A percentile compares a stretch with the other conserved stretches of the same genome.
Evolutionary conservation across 2,113 vertebrate genomes (phyloP).

Genomic region (Hylia prasina): DNA sequence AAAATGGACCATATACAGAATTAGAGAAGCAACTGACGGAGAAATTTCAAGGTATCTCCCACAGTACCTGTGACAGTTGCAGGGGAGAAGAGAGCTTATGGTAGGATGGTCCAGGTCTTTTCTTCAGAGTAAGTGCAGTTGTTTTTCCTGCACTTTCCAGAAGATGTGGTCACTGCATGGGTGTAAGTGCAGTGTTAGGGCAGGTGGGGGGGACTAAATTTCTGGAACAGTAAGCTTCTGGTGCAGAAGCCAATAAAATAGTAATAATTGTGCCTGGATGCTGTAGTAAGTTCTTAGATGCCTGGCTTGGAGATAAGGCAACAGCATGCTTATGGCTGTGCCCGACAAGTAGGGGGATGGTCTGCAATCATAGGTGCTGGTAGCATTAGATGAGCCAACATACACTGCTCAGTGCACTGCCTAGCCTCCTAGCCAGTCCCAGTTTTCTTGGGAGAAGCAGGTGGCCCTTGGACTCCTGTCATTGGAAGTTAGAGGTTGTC

Average conservation of each 20-base stretch:
- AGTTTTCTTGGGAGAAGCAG: background rate
- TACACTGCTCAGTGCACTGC: background rate
- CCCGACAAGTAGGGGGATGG: background rate
- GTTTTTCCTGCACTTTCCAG: background rate
- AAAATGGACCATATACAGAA: slow-evolving; percentile 58
- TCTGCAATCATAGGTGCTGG: background rate
- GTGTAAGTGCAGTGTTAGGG: background rate
- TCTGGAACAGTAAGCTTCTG: background rate
- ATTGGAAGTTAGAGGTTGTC: background rate
- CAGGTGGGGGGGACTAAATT: background rate
- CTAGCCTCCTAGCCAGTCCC: background rate
- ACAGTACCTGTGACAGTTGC: background rate
- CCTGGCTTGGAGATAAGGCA: background rate
- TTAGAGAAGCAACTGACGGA: slow-evolving; percentile 66
- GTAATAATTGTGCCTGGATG: background rate
- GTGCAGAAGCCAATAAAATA: background rate
- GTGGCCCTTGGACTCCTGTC: background rate
- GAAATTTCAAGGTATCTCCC: slow-evolving; percentile 72
- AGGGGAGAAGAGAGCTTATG: background rate
- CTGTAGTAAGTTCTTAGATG: background rate
- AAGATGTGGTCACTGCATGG: background rate
- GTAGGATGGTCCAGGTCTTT: background rate
- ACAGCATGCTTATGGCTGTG: background rate
- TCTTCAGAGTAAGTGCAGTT: background rate
- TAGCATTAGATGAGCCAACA: background rate